A percentile compares a stretch with the other conserved stretches of the same genome.
These are phyloP conservation scores for Cyrtorhinus lividipennis DNA, from an alignment of 1,140 invertebrate genomes.

Conservation along the genomic window DNA sequence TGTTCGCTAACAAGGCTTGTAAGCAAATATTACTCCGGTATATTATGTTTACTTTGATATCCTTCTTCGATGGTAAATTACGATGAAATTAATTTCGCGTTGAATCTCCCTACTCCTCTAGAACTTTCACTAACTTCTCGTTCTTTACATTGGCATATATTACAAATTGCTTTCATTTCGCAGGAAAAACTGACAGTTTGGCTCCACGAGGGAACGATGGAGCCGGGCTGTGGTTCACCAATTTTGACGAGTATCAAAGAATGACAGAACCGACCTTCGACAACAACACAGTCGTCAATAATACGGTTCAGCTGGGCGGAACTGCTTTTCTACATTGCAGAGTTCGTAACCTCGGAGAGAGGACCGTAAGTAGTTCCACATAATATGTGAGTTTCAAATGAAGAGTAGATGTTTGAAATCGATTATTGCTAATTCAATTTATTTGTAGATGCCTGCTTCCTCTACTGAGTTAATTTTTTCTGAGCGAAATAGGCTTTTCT, in stretches of 20 bases:
- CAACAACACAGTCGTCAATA: conserved; percentile 56
- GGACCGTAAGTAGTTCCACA: conserved; percentile 35
- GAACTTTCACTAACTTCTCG: too few relatives aligned
- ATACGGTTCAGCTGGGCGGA: conserved; percentile 66
- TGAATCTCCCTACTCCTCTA: too few relatives aligned
- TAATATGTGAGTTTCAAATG: neutral
- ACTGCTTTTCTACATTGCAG: conserved; percentile 72
- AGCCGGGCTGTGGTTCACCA: conserved; percentile 30
- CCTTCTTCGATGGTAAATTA: too few relatives aligned
- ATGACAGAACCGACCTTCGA: conserved; percentile 30
- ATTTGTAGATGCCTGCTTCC: neutral
- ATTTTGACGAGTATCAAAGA: conserved; percentile 30
- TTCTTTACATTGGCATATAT: too few relatives aligned
- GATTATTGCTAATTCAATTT: neutral
- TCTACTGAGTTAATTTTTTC: neutral
- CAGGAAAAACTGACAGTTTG: neutral
- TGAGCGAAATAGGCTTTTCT: neutral
- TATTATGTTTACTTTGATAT: too few relatives aligned
- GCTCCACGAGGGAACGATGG: conserved; percentile 5
- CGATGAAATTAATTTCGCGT: too few relatives aligned
- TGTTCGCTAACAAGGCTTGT: too few relatives aligned
- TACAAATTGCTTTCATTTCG: neutral
- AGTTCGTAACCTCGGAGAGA: conserved; percentile 48
- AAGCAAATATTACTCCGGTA: too few relatives aligned
- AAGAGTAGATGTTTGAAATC: neutral